These are phyloP conservation scores for Poeciliopsis occidentalis DNA, from an alignment of 2,113 vertebrate species.

Conservation along the genomic window DNA sequence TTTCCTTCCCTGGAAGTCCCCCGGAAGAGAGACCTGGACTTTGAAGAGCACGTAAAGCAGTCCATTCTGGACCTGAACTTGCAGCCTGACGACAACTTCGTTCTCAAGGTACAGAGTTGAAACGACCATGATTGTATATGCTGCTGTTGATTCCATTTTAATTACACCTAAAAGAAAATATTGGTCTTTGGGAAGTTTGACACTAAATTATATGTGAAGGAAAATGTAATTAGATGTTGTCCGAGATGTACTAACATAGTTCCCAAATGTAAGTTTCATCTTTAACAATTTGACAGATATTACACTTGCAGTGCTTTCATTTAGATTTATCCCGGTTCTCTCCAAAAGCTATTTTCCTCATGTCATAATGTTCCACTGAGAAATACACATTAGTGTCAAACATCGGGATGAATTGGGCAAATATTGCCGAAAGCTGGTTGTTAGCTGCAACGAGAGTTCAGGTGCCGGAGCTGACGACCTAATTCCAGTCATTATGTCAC, in stretches of 20 bases:
- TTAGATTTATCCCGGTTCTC: slow-evolving; percentile 64
- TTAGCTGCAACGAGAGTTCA: slow-evolving; percentile 63
- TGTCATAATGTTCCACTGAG: slow-evolving; percentile 55
- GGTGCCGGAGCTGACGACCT: slow-evolving; percentile 68
- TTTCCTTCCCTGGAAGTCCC: slow-evolving; percentile 92
- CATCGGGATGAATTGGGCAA: slow-evolving; percentile 76
- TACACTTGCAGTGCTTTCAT: slow-evolving; percentile 63
- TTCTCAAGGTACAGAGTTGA: slow-evolving; percentile 88
- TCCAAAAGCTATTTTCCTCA: slow-evolving; percentile 70
- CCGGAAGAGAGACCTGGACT: slow-evolving; percentile 85
- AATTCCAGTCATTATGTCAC: slow-evolving; percentile 70
- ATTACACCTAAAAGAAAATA: slow-evolving; percentile 25
- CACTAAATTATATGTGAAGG: slow-evolving; percentile 13
- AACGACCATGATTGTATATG: background rate
- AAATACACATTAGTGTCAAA: slow-evolving; percentile 78
- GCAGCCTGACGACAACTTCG: slow-evolving; percentile 94
- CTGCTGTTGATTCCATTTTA: slow-evolving; percentile 22
- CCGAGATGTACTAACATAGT: slow-evolving; percentile 17
- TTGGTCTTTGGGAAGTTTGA: slow-evolving; percentile 7
- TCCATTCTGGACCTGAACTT: slow-evolving; percentile 88
- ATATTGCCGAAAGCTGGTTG: slow-evolving; percentile 62
- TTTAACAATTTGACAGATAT: slow-evolving; percentile 61
- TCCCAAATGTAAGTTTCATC: slow-evolving; percentile 50
- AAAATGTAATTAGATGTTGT: slow-evolving; percentile 55
- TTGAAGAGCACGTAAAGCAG: slow-evolving; percentile 86